Evolutionary conservation across 2,888 invertebrate species (phyloP).

Genomic region (Coenonympha arcania): DNA sequence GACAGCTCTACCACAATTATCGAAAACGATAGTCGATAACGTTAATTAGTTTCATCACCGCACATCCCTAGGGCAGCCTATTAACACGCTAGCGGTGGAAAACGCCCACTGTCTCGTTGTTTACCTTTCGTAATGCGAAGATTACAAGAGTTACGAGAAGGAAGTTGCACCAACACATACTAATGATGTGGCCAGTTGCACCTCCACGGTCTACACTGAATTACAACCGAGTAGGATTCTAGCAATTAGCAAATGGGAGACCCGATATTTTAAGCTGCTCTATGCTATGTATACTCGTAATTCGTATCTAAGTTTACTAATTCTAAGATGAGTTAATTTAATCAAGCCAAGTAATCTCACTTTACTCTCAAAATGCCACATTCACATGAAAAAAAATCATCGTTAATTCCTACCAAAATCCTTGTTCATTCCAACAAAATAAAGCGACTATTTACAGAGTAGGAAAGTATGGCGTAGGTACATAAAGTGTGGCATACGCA

Average conservation of each 20-base stretch:
- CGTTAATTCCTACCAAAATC: too few species aligned
- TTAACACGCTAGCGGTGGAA: not conserved
- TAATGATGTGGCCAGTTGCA: slow-evolving; percentile 5
- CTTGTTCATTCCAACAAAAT: too few species aligned
- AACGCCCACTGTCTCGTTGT: slow-evolving; percentile 5
- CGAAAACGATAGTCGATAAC: not conserved
- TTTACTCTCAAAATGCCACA: too few species aligned
- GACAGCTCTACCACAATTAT: not conserved
- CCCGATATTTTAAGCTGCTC: too few species aligned
- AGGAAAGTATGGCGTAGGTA: too few species aligned
- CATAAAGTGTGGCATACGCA: too few species aligned
- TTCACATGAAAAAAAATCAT: too few species aligned
- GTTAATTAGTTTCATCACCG: not conserved
- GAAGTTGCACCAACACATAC: slow-evolving; percentile 11
- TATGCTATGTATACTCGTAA: too few species aligned
- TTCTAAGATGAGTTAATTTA: too few species aligned
- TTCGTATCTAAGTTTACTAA: too few species aligned
- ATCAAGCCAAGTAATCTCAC: too few species aligned
- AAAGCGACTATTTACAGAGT: too few species aligned
- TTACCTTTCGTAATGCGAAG: slow-evolving; percentile 14
- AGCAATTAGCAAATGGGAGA: not conserved
- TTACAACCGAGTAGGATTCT: not conserved
- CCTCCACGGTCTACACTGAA: not conserved
- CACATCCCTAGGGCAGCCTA: slow-evolving; percentile 2
- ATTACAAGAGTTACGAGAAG: slow-evolving; percentile 13